Base-by-base conservation (phyloP, 2,888 invertebrate species). In the Eupithecia insigniata region DNA sequence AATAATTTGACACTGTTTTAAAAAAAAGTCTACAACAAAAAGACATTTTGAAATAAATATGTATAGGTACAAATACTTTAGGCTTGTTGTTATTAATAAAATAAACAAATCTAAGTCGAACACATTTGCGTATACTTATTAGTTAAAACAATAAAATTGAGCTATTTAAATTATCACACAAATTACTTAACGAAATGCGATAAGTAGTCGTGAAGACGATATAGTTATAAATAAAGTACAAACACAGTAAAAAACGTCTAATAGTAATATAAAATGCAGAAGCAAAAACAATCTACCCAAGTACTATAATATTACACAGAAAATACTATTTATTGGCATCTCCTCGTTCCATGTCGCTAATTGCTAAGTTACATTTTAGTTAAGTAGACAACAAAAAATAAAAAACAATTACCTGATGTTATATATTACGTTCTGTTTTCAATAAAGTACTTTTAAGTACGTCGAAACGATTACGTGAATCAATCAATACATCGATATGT, bases 111-210 rank as follows among this genome's bases (percentile, higher is more conserved):
- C 26, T 61, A 73, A 85, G 86, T 90, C 88, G 85, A 88, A 90
- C 86, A 89, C 85, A 87, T 82, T 82, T 81, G 84, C 84, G 85
- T 88, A 88, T 86, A 87, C 85, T 84, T 55, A 55, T 12, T 89
- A 90, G 87, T 89, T 60, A 60, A 60, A 26, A 90, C 87, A 83
- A 80, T 84, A 78, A 85, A 89, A 92, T 93, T 92, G 92, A 92
- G 92, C 92, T 92, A 90, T 80, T 81, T 84, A 85, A 83, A 77
- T 84, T 84, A 87, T 86, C 86, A 88, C 89, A 88, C 89, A 86
- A 89, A 84, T 86, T 85, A 89, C 87, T 85, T 87, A 87, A 85
- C 55, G 82, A 85, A 83, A 84, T 79, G 71, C 79, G 87, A 81
- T 87, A 89, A 89, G 88, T 87, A 89, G 83, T 83, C 85, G 88